A percentile compares a stretch with the other conserved stretches of the same genome.
These are phyloP conservation scores for Pithys albifrons DNA, from an alignment of 2,113 vertebrate genomes.

Conservation along the genomic window DNA sequence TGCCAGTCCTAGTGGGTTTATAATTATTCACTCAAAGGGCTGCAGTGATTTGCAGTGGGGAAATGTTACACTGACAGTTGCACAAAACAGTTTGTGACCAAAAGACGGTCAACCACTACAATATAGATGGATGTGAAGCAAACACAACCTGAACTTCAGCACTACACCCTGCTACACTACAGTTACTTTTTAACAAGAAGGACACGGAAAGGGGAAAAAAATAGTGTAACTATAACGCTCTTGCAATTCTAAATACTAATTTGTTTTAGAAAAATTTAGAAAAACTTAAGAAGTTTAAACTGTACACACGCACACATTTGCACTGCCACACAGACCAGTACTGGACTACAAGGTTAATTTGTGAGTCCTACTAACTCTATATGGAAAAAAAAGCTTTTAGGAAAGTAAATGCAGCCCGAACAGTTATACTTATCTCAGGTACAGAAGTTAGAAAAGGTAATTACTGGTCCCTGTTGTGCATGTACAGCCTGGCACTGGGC, in stretches of 20 bases:
- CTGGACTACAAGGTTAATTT: background rate
- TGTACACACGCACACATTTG: background rate
- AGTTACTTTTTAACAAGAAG: slow-evolving; percentile 27
- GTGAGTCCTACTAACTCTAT: background rate
- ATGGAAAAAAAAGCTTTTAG: background rate
- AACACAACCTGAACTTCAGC: slow-evolving; percentile 31
- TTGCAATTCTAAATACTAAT: background rate
- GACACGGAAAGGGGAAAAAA: background rate
- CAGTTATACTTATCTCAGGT: background rate
- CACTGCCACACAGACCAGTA: background rate
- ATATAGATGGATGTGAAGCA: background rate
- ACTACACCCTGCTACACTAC: background rate
- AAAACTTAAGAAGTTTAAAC: background rate
- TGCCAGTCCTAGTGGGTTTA: background rate
- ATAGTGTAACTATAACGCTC: background rate
- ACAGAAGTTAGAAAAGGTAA: background rate
- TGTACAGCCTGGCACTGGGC: background rate
- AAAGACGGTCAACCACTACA: background rate
- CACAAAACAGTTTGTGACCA: background rate
- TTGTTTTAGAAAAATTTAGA: background rate
- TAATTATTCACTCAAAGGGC: background rate
- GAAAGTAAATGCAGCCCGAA: background rate
- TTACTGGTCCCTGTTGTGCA: rapidly evolving
- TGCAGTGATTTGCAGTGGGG: background rate
- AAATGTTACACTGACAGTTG: background rate